Evolutionary conservation across 2,113 vertebrate species (phyloP).

Genomic region (Boleophthalmus pectinirostris): DNA sequence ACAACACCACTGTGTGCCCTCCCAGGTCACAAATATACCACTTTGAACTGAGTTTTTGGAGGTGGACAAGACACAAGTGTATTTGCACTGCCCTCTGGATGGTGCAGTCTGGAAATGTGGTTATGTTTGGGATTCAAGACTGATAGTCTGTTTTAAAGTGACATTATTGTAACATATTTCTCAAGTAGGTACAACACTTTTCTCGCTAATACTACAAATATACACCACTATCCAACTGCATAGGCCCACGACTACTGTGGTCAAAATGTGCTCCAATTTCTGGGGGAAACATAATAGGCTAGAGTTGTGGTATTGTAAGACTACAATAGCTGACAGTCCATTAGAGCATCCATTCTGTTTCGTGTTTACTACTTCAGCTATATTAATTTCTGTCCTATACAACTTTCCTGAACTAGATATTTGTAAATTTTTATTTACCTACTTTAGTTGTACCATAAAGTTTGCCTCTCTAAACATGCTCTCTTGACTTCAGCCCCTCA

Average conservation of each 20-base stretch:
- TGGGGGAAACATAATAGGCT: neutral
- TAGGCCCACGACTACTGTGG: neutral
- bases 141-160: neutral
- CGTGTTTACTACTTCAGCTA: neutral
- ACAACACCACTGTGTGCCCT: constrained; percentile 55
- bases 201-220: neutral
- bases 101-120: constrained; percentile 21
- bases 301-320: neutral
- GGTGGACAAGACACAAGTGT: constrained; percentile 30
- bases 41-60: constrained; percentile 50
- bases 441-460: neutral
- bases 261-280: neutral
- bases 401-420: neutral
- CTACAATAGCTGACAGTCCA: neutral
- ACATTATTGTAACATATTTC: neutral
- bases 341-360: neutral
- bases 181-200: neutral
- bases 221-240: neutral
- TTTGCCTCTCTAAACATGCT: neutral
- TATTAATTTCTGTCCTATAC: neutral
- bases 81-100: constrained; percentile 13
- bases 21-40: constrained; percentile 49
- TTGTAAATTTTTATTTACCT: neutral
- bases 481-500: neutral
- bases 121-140: neutral